Evolutionary conservation across 2,113 vertebrate genomes (phyloP).

Genomic region (Seriola dumerili): DNA sequence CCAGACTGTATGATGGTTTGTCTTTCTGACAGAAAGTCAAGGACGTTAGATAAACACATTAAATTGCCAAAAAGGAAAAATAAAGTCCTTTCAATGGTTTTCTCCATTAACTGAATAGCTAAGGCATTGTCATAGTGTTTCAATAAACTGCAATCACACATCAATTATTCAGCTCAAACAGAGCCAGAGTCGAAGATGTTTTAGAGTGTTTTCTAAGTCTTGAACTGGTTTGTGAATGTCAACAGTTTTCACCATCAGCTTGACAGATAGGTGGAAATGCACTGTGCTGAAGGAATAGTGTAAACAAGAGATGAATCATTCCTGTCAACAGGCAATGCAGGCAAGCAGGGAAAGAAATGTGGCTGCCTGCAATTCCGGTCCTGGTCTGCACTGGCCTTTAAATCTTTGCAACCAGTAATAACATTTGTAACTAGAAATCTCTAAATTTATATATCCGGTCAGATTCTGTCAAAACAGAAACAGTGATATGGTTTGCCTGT

Average conservation of each 20-base stretch:
- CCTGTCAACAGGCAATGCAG: conserved; percentile 54
- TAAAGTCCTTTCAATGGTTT: background rate
- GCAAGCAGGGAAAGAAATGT: conserved; percentile 23
- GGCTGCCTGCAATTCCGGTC: conserved; percentile 7
- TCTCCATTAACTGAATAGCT: conserved; percentile 12
- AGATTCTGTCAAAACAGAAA: conserved; percentile 14
- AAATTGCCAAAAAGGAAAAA: conserved; percentile 6
- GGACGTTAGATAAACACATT: conserved; percentile 21
- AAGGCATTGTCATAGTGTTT: background rate
- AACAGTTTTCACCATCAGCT: conserved; percentile 55
- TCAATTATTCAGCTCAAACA: conserved; percentile 57
- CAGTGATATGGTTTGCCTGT: background rate
- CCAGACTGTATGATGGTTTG: background rate
- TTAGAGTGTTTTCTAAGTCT: conserved; percentile 34
- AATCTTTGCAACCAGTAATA: conserved; percentile 19
- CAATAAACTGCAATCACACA: conserved; percentile 39
- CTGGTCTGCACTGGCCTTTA: conserved; percentile 11
- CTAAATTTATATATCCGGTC: background rate
- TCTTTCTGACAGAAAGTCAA: conserved; percentile 6
- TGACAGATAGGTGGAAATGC: conserved; percentile 71
- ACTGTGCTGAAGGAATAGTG: conserved; percentile 45
- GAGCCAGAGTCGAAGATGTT: conserved; percentile 26
- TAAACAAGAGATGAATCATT: conserved; percentile 72
- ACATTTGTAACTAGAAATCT: conserved; percentile 21
- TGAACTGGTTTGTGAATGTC: conserved; percentile 63